Conservation (phyloP, 2,797 vertebrate species). For the Dermochelys coriacea region DNA sequence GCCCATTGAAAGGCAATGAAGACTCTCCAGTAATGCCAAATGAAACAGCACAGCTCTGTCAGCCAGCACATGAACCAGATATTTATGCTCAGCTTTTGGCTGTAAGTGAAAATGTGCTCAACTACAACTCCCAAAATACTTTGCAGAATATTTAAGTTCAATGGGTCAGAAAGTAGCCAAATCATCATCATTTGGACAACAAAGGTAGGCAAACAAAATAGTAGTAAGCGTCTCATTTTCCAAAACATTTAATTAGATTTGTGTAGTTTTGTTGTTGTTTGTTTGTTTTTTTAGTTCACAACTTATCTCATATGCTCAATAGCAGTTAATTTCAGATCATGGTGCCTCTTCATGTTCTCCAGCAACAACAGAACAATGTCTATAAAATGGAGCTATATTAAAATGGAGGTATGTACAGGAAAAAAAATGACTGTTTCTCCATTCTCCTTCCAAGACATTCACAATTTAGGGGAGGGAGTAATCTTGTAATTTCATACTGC, state of each 20-base stretch:
- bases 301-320: neutral
- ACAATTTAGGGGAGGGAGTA: neutral
- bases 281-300: constrained; percentile 12
- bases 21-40: neutral
- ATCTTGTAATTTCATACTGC: neutral
- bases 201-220: neutral
- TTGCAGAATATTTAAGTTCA: neutral
- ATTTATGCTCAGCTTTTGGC: neutral
- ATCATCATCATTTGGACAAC: neutral
- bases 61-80: neutral
- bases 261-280: neutral
- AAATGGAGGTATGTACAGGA: neutral
- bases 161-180: neutral
- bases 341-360: neutral
- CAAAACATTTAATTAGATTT: neutral
- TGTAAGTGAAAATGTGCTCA: neutral
- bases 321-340: neutral
- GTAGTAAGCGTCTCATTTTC: neutral
- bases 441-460: neutral
- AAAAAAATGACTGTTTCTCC: neutral
- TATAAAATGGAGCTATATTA: neutral
- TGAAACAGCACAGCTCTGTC: neutral
- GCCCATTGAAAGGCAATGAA: neutral
- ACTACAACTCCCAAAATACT: neutral
- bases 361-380: neutral